A percentile compares a stretch with the other conserved stretches of the same genome.
Evolutionary conservation across 2,113 vertebrate species (phyloP).

Genomic region (Neofelis nebulosa): DNA sequence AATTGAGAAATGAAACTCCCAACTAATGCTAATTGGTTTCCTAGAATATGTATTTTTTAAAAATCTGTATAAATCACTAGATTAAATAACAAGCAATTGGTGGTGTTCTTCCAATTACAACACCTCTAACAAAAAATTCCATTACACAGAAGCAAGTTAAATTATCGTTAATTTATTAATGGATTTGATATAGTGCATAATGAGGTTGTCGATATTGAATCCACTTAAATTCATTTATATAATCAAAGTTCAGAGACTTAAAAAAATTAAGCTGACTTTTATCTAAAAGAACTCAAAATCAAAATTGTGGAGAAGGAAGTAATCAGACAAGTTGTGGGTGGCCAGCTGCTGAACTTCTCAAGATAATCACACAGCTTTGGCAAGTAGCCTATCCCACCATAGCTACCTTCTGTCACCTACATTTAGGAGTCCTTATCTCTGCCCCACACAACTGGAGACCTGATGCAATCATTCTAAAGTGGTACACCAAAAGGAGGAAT

Average conservation of each 20-base stretch:
- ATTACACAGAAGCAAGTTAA: conserved; percentile 81
- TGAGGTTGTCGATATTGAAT: conserved; percentile 81
- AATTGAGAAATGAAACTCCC: conserved; percentile 75
- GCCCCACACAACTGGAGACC: neutral
- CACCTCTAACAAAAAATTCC: conserved; percentile 77
- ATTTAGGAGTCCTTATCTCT: neutral
- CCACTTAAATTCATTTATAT: conserved; percentile 80
- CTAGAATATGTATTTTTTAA: conserved; percentile 62
- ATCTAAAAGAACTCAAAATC: conserved; percentile 61
- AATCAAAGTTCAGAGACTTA: conserved; percentile 77
- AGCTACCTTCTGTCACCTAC: neutral
- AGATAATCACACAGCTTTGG: neutral
- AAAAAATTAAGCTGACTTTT: conserved; percentile 74
- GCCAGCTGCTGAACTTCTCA: neutral
- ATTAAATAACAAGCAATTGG: conserved; percentile 84
- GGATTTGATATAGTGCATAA: conserved; percentile 79
- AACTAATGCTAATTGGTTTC: conserved; percentile 82
- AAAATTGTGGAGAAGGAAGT: conserved; percentile 66
- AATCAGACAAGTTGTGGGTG: neutral
- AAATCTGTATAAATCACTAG: conserved; percentile 76
- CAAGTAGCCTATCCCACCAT: neutral
- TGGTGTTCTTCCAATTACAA: conserved; percentile 81
- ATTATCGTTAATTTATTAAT: conserved; percentile 85
- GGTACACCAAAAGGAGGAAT: neutral
- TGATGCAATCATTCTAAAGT: conserved; percentile 25